Conservation (phyloP, 2,888 invertebrate genomes). For the Alentia gelatinosa region DNA sequence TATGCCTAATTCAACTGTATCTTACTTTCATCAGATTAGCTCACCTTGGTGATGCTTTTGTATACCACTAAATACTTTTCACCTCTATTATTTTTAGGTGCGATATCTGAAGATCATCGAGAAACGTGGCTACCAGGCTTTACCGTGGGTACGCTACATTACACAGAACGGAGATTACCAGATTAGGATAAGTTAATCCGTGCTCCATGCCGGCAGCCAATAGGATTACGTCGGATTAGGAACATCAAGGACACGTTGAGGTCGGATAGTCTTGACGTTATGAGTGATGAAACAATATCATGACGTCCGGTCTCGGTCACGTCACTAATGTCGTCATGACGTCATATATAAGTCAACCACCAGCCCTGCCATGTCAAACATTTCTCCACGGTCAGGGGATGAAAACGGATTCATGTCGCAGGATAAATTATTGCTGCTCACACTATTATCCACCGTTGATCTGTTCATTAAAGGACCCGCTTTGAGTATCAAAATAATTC, state of each 20-base stretch:
- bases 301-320: not conserved
- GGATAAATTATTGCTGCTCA: not conserved
- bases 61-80: not conserved
- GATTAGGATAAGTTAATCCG: constrained; percentile 52
- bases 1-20: too few relatives aligned
- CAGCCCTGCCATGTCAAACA: not conserved
- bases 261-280: not conserved
- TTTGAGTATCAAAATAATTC: not conserved
- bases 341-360: not conserved
- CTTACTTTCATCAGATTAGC: too few relatives aligned
- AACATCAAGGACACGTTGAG: not conserved
- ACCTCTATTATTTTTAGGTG: constrained; percentile 46
- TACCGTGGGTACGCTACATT: constrained; percentile 58
- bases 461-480: not conserved
- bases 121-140: constrained; percentile 55
- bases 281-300: too few relatives aligned
- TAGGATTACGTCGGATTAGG: not conserved
- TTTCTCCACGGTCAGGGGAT: not conserved
- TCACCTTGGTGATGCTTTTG: not conserved
- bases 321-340: not conserved
- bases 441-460: not conserved
- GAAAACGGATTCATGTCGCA: not conserved
- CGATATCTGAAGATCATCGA: constrained; percentile 57
- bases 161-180: constrained; percentile 58
- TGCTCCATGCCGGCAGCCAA: not conserved